These are phyloP conservation scores for Pemphredon lugubris DNA, from an alignment of 2,888 invertebrate species.

Conservation along the genomic window DNA sequence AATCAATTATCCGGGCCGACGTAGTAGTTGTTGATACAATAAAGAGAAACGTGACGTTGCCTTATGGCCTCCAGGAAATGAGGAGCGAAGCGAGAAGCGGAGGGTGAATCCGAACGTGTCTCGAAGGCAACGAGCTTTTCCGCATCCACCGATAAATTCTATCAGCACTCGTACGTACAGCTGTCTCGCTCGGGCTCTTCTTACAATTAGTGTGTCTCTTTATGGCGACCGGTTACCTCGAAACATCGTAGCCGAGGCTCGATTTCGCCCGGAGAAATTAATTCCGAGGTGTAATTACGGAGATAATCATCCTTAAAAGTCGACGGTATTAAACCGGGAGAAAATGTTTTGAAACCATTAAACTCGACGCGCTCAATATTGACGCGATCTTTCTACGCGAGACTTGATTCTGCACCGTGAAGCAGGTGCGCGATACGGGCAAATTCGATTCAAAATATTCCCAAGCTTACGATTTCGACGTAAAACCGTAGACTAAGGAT, in stretches of 20 bases:
- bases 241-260: not conserved
- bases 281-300: not conserved
- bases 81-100: conserved; percentile 18
- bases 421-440: no score
- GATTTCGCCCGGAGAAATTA: conserved; percentile 2
- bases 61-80: conserved; percentile 46
- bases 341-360: no score
- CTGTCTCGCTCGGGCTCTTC: not conserved
- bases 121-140: conserved; percentile 10
- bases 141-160: conserved; percentile 7
- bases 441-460: no score
- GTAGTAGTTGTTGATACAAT: conserved; percentile 72
- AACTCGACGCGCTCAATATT: not conserved
- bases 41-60: conserved; percentile 67
- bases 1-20: conserved; percentile 72
- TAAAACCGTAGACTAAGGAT: no score
- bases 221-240: not conserved
- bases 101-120: conserved; percentile 40
- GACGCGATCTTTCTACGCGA: not conserved
- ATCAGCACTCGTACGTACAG: not conserved
- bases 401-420: no score
- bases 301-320: not conserved
- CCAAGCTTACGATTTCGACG: no score
- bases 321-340: not conserved
- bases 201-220: no score